Percentiles rank a stretch among this genome's conserved stretches.
phyloP scores from a whole-genome alignment of 2,888 invertebrate species.

The Cecidostiba fungosa region DNA sequence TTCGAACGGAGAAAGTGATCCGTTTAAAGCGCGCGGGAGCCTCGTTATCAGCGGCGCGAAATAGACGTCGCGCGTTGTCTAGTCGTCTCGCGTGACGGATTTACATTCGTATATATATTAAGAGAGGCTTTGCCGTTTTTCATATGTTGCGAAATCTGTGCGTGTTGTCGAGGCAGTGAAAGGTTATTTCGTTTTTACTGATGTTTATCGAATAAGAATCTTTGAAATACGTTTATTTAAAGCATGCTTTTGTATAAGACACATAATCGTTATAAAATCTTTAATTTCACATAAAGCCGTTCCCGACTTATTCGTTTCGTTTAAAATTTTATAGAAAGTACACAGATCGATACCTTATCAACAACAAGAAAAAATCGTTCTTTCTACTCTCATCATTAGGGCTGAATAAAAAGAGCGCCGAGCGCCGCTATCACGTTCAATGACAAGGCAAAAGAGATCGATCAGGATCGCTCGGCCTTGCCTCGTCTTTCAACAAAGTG shows the following conservation, averaged over 20 bases:
- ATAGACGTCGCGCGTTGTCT: neutral
- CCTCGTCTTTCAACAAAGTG: conserved; percentile 13
- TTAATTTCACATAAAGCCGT: neutral
- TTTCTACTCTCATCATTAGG: neutral
- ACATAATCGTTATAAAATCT: neutral
- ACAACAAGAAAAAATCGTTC: neutral
- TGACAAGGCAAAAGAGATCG: conserved; percentile 58
- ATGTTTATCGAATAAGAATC: neutral
- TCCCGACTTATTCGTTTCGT: neutral
- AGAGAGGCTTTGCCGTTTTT: neutral
- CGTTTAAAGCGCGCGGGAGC: neutral
- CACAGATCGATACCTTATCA: neutral
- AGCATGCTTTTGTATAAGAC: neutral
- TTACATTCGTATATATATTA: neutral
- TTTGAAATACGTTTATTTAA: neutral
- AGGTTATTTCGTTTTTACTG: neutral
- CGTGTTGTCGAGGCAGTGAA: neutral
- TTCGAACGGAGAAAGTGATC: conserved; percentile 15
- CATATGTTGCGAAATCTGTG: neutral
- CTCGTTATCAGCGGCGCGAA: conserved; percentile 4
- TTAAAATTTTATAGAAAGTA: neutral
- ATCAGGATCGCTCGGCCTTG: conserved; percentile 46
- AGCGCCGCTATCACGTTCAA: conserved; percentile 13
- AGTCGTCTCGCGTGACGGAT: neutral
- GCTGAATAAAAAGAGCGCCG: neutral